Evolutionary conservation across 2,113 vertebrate genomes (phyloP), one percentile per base, ranked within the genome.

Genomic region (Chrysochloris asiatica): DNA sequence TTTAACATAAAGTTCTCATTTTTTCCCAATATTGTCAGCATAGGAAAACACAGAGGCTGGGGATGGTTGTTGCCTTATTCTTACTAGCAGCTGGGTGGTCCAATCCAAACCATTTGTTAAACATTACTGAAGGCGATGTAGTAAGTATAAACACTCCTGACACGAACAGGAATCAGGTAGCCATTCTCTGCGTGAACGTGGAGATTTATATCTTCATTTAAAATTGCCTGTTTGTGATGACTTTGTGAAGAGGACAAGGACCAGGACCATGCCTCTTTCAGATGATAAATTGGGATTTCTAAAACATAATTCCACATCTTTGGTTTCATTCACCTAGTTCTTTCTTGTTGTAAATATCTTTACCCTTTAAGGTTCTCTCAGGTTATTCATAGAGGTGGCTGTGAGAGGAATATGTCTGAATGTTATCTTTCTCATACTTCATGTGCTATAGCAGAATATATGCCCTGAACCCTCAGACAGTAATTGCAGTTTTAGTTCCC

Each of bases 11-110:
- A 81, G 17, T 71, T 88, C 48, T 93, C 89, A 63, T 93, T 96
- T 52, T 93, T 90, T 67, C 11, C 50, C 47, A 9, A 63, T 69
- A 88, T 71, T 80, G 41, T 95, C 76, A 89, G 19, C 19, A 47
- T 38, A 81, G 90, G 79, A 94, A 91, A 77, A 82, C 22, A 78
- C 10, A 10, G n/a, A 89, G 48, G 30, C 26, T 92, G 41, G 73
- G 47, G 97, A 85, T 52, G 50, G 11, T 17, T 91, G 7, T 85
- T 95, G 85, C 67, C 93, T 95, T 95, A 14, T 17, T 92, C 72
- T 96, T 82, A 90, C 75, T 54, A 92, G 78, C 1, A 41, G 10
- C 65, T 93, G 93, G 63, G 83, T 95, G 86, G n/a, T 96, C 94
- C 73, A 76, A 36, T 2, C 52, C 38, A 95, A 52, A 83, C 48